Evolutionary conservation across 2,113 vertebrate species (phyloP), one percentile per base, ranked within the genome.

Genomic region (Arothron firmamentum): DNA sequence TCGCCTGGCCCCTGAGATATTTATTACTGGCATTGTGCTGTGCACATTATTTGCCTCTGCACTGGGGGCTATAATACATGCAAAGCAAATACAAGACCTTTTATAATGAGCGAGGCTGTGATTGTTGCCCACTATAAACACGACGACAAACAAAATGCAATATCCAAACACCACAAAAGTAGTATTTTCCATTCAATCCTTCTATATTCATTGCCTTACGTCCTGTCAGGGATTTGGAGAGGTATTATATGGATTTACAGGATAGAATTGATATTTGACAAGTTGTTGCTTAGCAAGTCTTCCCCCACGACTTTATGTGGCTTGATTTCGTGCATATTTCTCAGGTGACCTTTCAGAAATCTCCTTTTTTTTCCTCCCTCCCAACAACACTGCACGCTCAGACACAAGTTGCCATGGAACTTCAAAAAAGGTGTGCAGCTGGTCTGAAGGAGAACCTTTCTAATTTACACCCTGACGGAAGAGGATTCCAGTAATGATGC

Each of bases 11-110:
- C 61, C 78, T 63, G 71, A 82, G 82, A 90, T 90, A 90, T 90
- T 83, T 88, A 89, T 85, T 84, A 81, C 76, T 67, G 65, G 57
- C 78, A 82, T 91, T 89, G 81, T 88, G 82, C 79, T 68, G 72
- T 77, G 68, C 61, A 81, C 69, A 80, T 86, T 84, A 83, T 72
- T 72, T 70, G 72, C 78, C 82, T 74, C 65, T 71, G 67, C 72
- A 77, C 67, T 50, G 47, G 74, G 72, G 74, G 70, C 73, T 63
- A 18, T 72, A 82, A 85, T 66, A 72, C 69, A 77, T 70, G 71
- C 67, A 64, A 69, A 66, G 77, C 72, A 83, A 81, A 84, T 77
- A 77, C 34, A 75, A 81, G 69, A 63, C 53, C 62, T 71, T 83
- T 72, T 72, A 67, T 74, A 80, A 83, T 62, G 57, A 5, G 62